Evolutionary conservation across 1,140 invertebrate species (phyloP), one percentile per base, ranked within the genome.

Genomic region (Apis mellifera): DNA sequence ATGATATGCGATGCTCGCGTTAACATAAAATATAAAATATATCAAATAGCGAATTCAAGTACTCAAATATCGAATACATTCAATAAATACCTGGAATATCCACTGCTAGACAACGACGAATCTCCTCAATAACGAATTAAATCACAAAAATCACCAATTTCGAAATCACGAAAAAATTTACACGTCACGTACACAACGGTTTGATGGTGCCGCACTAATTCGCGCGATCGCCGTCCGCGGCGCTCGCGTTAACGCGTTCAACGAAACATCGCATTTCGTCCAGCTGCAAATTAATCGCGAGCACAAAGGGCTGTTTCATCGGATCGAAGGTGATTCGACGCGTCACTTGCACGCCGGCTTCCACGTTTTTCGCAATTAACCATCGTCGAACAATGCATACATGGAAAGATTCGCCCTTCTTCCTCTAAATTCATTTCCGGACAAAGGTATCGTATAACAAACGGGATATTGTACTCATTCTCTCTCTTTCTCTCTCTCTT

Each of bases 281-380:
- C 57, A 42, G 32, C 71, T 73, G 55, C 71, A n/a, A 59, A 73
- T 73, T 73, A 59, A 73, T 73, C 71, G 55, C 71, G 9, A 59
- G 55, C 55, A 60, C 71, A 73, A 73, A 73, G 55, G 32, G 55
- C 32, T 26, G 21, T 59, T 73, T 17, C 55, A 55, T 32, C 32
- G 23, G 71, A 59, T 73, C 21, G 71, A 73, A 73, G 55, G 71
- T 26, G 71, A 73, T 73, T 15, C 23, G 12, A 55, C 21, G 55
- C 55, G 71, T 73, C 71, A 48, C 32, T 54, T 59, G 71, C 55
- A 59, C 71, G 26, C 32, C 71, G 21, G 32, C 70, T 57, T 19
- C 62, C 57, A n/a, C 48, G n/a, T 23, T 32, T 55, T 15, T 55
- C 69, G 69, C 69, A 21, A 71, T 71, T 55, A 55, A 21, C 60